These are phyloP conservation scores for Chaetura pelagica DNA, from an alignment of 2,113 vertebrate genomes.

Conservation along the genomic window DNA sequence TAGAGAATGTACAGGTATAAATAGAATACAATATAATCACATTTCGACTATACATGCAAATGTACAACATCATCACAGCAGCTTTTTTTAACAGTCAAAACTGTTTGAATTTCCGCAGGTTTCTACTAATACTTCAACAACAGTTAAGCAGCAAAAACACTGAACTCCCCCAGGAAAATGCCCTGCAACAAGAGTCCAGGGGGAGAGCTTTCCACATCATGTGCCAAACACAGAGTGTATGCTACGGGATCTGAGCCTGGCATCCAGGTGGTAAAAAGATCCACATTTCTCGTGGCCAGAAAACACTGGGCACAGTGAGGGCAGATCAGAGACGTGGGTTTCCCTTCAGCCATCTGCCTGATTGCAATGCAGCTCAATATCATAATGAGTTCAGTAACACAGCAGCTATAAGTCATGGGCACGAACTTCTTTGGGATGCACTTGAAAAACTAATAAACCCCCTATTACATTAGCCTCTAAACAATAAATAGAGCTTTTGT, in stretches of 20 bases:
- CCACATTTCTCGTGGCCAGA: not conserved
- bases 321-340: constrained; percentile 26
- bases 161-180: constrained; percentile 47
- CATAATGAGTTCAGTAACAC: not conserved
- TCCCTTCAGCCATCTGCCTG: constrained; percentile 33
- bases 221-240: not conserved
- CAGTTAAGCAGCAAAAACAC: constrained; percentile 59
- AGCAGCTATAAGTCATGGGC: constrained; percentile 17
- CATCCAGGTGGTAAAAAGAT: constrained; percentile 2
- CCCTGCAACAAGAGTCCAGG: constrained; percentile 22
- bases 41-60: not conserved
- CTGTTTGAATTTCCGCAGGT: not conserved
- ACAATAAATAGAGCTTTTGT: constrained; percentile 21
- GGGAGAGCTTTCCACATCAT: not conserved
- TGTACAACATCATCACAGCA: constrained; percentile 14
- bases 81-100: constrained; percentile 33
- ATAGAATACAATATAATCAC: not conserved
- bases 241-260: not conserved
- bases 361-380: not conserved
- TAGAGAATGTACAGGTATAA: not conserved
- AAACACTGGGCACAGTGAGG: constrained; percentile 23
- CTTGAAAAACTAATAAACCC: constrained; percentile 42
- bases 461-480: not conserved
- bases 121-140: constrained; percentile 19
- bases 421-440: constrained; percentile 16